Evolutionary conservation across 2,797 vertebrate species (phyloP).

Genomic region (Eidolon dupreanum): DNA sequence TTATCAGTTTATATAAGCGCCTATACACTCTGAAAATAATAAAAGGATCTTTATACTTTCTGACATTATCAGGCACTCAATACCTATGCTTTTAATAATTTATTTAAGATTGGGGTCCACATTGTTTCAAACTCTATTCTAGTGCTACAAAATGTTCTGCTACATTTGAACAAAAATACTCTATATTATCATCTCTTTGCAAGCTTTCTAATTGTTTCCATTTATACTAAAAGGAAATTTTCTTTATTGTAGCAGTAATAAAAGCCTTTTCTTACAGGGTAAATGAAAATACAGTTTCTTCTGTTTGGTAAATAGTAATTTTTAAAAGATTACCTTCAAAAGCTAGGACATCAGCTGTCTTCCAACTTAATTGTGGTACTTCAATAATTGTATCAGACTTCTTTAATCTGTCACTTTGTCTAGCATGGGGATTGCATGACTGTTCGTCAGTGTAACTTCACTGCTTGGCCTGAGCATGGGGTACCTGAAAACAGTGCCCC

Average conservation of each 20-base stretch:
- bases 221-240: neutral
- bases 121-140: slow-evolving; percentile 18
- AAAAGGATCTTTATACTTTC: neutral
- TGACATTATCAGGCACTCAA: neutral
- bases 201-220: neutral
- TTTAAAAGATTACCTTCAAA: neutral
- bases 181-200: neutral
- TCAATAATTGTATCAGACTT: neutral
- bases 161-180: neutral
- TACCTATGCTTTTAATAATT: neutral
- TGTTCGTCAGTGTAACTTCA: slow-evolving; percentile 97
- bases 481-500: slow-evolving; percentile 95
- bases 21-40: neutral
- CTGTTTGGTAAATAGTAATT: neutral
- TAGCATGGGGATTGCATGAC: slow-evolving; percentile 96
- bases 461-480: slow-evolving; percentile 97
- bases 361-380: neutral
- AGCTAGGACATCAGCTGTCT: neutral
- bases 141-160: neutral
- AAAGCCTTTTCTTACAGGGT: neutral
- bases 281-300: neutral
- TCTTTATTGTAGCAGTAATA: neutral
- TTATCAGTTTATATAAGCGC: neutral
- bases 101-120: neutral
- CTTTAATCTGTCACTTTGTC: slow-evolving; percentile 34